Conservation (phyloP, 1,140 invertebrate genomes). For the Scaptomyza hsui region DNA sequence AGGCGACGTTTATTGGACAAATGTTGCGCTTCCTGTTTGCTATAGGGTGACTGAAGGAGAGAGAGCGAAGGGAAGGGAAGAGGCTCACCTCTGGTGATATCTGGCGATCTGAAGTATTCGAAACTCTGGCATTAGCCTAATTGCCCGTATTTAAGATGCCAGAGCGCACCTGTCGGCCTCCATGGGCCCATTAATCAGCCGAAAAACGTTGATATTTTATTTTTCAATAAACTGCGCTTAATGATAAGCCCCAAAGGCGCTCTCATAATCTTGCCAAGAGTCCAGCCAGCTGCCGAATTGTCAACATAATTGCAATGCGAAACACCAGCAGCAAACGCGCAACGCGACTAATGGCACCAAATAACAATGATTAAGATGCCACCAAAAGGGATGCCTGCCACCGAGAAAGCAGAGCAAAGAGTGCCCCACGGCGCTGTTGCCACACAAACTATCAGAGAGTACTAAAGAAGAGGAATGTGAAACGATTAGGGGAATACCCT, state of each 20-base stretch:
- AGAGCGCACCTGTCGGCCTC: constrained; percentile 61
- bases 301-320: constrained; percentile 75
- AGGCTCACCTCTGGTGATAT: neutral
- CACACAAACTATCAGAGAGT: neutral
- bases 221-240: constrained; percentile 78
- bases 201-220: constrained; percentile 40
- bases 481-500: no score
- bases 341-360: constrained; percentile 68
- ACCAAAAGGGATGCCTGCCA: constrained; percentile 26
- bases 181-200: constrained; percentile 68
- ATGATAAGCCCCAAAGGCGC: constrained; percentile 63
- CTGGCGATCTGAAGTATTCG: constrained; percentile 4
- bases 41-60: neutral
- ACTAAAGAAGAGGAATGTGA: no score
- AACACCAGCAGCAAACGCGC: constrained; percentile 71
- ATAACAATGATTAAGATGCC: constrained; percentile 78
- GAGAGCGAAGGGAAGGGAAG: no score
- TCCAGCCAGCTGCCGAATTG: constrained; percentile 59
- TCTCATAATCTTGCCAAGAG: constrained; percentile 23
- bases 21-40: constrained; percentile 64
- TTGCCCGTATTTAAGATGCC: constrained; percentile 43
- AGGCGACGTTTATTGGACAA: constrained; percentile 75
- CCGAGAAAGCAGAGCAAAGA: neutral
- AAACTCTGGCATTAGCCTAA: constrained; percentile 40
- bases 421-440: neutral